Evolutionary conservation across 2,797 vertebrate genomes (phyloP).

Genomic region (Rhinella marina): DNA sequence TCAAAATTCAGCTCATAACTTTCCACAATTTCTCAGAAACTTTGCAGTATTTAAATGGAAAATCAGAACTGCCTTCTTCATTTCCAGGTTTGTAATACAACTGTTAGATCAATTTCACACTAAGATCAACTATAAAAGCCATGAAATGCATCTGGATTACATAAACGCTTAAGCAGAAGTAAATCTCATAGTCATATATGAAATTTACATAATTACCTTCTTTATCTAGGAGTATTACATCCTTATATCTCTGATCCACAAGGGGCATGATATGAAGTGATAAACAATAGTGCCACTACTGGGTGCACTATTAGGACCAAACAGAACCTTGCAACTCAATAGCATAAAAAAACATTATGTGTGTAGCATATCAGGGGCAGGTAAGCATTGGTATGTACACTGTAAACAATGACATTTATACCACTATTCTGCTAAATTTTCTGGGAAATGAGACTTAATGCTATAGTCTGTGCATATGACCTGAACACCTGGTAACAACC

Average conservation of each 20-base stretch:
- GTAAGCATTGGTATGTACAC: background rate
- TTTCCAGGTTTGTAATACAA: conserved; percentile 23
- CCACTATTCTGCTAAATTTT: no score
- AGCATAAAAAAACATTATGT: background rate
- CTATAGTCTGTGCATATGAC: no score
- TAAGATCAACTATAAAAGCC: background rate
- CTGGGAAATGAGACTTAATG: no score
- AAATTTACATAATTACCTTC: background rate
- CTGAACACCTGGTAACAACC: no score
- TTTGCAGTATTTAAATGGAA: conserved; percentile 42
- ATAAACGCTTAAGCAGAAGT: background rate
- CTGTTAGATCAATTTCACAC: conserved; percentile 46
- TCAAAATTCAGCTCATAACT: conserved; percentile 8
- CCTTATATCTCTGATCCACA: background rate
- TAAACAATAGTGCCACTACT: background rate
- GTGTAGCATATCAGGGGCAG: background rate
- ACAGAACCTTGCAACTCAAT: background rate
- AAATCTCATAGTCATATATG: background rate
- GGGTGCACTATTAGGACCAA: background rate
- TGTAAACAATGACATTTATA: background rate
- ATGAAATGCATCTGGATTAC: conserved; percentile 15
- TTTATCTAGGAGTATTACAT: background rate
- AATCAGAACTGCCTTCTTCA: conserved; percentile 13
- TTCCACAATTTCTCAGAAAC: conserved; percentile 3
- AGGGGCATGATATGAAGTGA: background rate